Evolutionary conservation across 2,113 vertebrate species (phyloP).

Genomic region (Spheniscus mendiculus): DNA sequence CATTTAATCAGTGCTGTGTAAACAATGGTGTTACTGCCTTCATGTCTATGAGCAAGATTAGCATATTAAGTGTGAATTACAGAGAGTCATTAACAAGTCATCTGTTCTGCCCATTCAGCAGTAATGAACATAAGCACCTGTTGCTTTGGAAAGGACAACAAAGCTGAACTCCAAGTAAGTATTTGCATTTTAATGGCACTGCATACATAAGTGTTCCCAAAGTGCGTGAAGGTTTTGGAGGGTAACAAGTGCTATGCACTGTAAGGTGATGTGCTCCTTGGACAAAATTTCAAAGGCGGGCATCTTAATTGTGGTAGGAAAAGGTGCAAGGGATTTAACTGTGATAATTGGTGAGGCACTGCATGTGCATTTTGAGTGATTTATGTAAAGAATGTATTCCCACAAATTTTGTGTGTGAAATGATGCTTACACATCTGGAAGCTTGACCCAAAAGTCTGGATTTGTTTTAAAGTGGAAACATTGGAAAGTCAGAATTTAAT

Average conservation of each 20-base stretch:
- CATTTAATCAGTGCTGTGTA: neutral
- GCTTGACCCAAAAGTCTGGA: neutral
- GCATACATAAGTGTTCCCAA: neutral
- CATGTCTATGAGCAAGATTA: neutral
- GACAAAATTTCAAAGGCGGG: neutral
- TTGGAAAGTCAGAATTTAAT: neutral
- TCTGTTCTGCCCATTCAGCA: neutral
- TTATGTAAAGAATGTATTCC: neutral
- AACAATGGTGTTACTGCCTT: neutral
- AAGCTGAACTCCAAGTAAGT: neutral
- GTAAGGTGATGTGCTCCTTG: neutral
- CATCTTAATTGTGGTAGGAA: neutral
- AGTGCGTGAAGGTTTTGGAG: neutral
- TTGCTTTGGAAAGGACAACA: neutral
- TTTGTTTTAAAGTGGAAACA: neutral
- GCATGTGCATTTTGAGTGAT: rapidly evolving
- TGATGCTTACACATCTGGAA: neutral
- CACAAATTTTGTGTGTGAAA: neutral
- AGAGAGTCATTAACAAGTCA: neutral
- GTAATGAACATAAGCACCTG: neutral
- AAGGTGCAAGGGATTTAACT: neutral
- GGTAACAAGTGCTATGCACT: neutral
- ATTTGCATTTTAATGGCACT: neutral
- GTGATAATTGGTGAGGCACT: neutral
- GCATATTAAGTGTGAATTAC: neutral